Evolutionary conservation across 1,140 invertebrate genomes (phyloP), one percentile per base, ranked within the genome.

Genomic region (Pseudoatta argentina): DNA sequence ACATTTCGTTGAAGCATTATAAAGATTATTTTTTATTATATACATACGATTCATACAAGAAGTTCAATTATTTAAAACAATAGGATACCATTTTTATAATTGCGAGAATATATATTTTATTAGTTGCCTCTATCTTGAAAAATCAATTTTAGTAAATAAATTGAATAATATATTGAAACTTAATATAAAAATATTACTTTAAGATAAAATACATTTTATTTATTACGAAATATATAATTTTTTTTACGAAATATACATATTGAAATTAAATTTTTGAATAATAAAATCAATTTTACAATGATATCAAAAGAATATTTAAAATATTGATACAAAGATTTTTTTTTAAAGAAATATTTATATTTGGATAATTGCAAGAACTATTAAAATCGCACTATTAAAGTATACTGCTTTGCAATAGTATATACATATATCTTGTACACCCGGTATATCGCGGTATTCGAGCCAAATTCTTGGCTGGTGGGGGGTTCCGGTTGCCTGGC

Each of bases 401-500:
- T 44, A 44, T 44, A 44, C 12, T 14, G 24, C 10, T 51, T 66
- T 27, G 30, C 4, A 7, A 7, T n/a, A 27, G 8, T 14, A 18
- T 3, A 7, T 5, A 34, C 6, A 21, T 3, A 12, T 27, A 30
- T 24, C 24, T 21, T 8, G 48, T 8, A 12, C 75, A 87, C 79
- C 88, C 85, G 69, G 24, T 87, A 90, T 34, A 78, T 85, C 44
- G 51, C 18, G 53, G 24, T 8, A 21, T 59, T 27, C 44, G 30
- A 86, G 30, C n/a, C 59, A 48, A 34, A 76, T 82, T 83, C 57
- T 18, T 24, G 2, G 30, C 5, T 66, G 61, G 87, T 81, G 76
- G 87, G n/a, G 88, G 57, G 48, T 86, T 67, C 66, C 51, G 63
- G 39, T 86, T 24, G 59, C 44, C 66, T 24, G 69, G n/a, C 61